Evolutionary conservation across 1,140 invertebrate species (phyloP), one percentile per base, ranked within the genome.

Genomic region (Delia radicum): DNA sequence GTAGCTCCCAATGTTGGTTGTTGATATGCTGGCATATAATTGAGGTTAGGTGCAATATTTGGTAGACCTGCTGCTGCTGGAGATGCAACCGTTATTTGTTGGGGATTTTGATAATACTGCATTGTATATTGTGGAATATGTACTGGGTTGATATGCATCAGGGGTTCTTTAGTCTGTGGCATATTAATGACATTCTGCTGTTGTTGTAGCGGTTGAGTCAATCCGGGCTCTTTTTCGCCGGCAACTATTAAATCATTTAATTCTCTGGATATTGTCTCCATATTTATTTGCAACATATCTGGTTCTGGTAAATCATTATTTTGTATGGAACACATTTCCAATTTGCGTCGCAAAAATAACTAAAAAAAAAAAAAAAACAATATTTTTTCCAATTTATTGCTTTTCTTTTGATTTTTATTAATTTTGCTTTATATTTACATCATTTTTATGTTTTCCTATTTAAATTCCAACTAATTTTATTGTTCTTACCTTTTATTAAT

Each of bases 221-320:
- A 21, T 21, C 37, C 6, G 10, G 13, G 18, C 62, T 76, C 75
- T 31, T 65, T 31, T 46, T 73, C 75, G 31, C 71, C 26, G 7
- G 27, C 33, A 46, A 76, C 61, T 27, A 76, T 26, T 24, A 76
- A 31, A 26, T 71, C 69, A 65, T 71, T 76, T 26, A 76, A 42
- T 37, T 76, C 75, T 26, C 73, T 18, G 0, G 75, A 65, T 46
- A 76, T 76, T 0, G 8, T 28, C 29, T 73, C 75, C 75, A 76
- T 76, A 67, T 76, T 76, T 31, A 69, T 21, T 33, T 69, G 65
- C 65, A 69, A 33, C 10, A 33, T 33, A 33, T 69, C 65, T 0
- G 48, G 48, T 10, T 15, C 48, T 55, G 48, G 10, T 55, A 33
- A 33, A 12, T 55, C 6, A 55, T 55, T 21, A 55, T 55, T 21